Evolutionary conservation across 2,113 vertebrate species (phyloP).

Genomic region (Spea bombifrons): DNA sequence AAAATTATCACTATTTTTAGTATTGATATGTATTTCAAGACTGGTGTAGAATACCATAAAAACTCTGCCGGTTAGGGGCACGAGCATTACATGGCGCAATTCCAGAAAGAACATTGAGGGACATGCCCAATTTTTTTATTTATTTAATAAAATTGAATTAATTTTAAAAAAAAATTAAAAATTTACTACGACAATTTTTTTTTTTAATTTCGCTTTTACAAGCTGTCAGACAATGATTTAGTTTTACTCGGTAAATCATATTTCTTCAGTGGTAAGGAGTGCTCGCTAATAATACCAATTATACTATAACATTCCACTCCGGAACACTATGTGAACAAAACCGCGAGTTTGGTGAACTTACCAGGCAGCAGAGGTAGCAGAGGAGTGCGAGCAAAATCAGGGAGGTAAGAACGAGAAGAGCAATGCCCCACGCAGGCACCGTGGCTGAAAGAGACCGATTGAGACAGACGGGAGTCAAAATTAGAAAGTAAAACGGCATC

Average conservation of each 20-base stretch:
- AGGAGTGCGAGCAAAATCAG: constrained; percentile 4
- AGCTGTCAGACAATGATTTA: background rate
- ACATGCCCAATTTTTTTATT: background rate
- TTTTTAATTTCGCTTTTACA: background rate
- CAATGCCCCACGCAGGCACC: constrained; percentile 2
- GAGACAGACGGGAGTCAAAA: too few relatives aligned
- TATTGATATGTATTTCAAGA: too few relatives aligned
- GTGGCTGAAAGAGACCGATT: background rate
- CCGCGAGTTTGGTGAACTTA: background rate
- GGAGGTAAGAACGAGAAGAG: background rate
- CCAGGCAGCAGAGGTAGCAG: background rate
- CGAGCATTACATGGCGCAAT: background rate
- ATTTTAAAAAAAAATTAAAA: background rate
- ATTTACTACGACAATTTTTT: background rate
- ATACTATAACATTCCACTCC: background rate
- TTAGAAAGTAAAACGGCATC: too few relatives aligned
- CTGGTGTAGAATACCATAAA: too few relatives aligned
- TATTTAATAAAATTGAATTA: background rate
- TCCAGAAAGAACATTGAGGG: background rate
- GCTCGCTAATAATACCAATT: background rate
- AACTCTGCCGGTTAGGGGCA: too few relatives aligned
- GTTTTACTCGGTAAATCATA: background rate
- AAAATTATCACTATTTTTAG: too few relatives aligned
- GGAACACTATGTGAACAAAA: background rate
- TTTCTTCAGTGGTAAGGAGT: background rate